A percentile compares a stretch with the other conserved stretches of the same genome.
These are phyloP conservation scores for Pseudochirops corinnae DNA, from an alignment of 2,797 vertebrate species.

Conservation along the genomic window DNA sequence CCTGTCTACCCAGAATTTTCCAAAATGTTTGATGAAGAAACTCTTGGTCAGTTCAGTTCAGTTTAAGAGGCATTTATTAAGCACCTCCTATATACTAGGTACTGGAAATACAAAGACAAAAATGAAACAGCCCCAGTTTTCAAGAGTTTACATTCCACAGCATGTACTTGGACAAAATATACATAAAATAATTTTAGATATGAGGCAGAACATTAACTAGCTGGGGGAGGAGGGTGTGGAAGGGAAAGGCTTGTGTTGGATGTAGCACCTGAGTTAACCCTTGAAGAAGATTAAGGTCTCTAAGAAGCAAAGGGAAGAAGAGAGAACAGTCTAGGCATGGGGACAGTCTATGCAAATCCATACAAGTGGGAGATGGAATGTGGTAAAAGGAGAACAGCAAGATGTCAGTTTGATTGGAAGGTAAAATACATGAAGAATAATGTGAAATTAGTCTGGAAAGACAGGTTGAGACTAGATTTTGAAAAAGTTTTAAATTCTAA, in stretches of 20 bases:
- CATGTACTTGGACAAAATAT: not conserved
- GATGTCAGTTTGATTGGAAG: not conserved
- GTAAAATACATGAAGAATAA: not conserved
- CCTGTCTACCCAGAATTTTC: not conserved
- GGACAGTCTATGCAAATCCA: not conserved
- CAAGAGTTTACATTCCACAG: not conserved
- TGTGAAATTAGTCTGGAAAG: not conserved
- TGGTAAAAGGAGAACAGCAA: not conserved
- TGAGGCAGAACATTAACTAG: not conserved
- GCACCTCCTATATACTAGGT: not conserved
- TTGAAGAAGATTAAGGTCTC: not conserved
- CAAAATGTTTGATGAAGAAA: not conserved
- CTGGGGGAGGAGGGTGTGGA: not conserved
- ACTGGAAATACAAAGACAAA: not conserved
- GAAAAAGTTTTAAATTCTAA: not conserved
- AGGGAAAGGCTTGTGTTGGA: not conserved
- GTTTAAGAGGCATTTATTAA: not conserved
- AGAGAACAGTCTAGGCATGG: not conserved
- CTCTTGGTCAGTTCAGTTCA: not conserved
- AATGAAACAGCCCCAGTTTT: not conserved
- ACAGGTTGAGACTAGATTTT: not conserved
- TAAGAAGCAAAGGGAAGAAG: not conserved
- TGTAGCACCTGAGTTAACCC: not conserved
- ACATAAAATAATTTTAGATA: not conserved
- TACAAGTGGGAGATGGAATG: not conserved